Evolutionary conservation across 2,113 vertebrate genomes (phyloP).

Genomic region (Upupa epops): DNA sequence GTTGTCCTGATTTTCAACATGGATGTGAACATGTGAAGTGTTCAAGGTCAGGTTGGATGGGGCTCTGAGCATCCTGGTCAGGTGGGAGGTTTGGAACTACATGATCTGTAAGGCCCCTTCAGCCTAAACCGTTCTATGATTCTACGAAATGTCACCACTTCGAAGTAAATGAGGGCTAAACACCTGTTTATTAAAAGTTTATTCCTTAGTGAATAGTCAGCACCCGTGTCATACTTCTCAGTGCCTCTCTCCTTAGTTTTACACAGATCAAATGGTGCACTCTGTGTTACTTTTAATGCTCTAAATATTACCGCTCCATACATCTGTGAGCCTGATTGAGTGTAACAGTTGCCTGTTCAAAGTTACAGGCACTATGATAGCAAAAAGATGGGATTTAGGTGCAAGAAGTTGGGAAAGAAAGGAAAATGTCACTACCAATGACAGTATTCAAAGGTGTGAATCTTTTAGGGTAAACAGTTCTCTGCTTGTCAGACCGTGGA

Average conservation of each 20-base stretch:
- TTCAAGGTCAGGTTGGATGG: too few species aligned
- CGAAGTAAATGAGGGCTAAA: not conserved
- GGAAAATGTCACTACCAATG: not conserved
- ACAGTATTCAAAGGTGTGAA: not conserved
- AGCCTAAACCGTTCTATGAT: too few species aligned
- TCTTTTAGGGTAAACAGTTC: not conserved
- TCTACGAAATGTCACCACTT: not conserved
- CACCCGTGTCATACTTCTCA: not conserved
- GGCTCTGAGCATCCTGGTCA: too few species aligned
- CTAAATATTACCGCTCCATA: not conserved
- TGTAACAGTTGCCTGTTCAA: not conserved
- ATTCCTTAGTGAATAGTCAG: not conserved
- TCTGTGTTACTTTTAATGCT: not conserved
- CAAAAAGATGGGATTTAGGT: not conserved
- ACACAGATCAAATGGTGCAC: not conserved
- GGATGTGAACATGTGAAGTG: not conserved
- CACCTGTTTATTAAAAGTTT: not conserved
- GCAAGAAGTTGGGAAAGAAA: not conserved
- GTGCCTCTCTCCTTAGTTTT: not conserved
- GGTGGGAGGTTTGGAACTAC: too few species aligned
- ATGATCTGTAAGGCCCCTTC: too few species aligned
- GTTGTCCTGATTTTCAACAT: not conserved
- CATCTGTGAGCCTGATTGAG: not conserved
- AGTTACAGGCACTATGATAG: not conserved
- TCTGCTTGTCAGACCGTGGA: not conserved